Evolutionary conservation across 2,888 invertebrate genomes (phyloP).

Genomic region (Aethes cnicana): DNA sequence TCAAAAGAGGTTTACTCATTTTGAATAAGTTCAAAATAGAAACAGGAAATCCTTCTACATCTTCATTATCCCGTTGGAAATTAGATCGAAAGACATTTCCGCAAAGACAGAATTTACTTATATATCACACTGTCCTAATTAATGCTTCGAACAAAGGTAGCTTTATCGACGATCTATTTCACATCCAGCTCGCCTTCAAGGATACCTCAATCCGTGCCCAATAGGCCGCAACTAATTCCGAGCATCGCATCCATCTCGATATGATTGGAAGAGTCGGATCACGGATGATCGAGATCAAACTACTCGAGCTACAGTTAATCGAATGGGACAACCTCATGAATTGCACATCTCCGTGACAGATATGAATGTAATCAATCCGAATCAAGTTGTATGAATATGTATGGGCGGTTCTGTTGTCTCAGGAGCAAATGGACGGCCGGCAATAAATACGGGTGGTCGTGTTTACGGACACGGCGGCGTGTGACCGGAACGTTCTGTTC

Average conservation of each 20-base stretch:
- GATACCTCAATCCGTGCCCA: slow-evolving; percentile 26
- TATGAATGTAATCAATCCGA: slow-evolving; percentile 29
- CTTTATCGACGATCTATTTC: slow-evolving; percentile 22
- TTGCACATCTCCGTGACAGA: slow-evolving; percentile 28
- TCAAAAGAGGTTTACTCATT: too few relatives aligned
- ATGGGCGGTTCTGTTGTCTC: slow-evolving; percentile 26
- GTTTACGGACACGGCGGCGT: slow-evolving; percentile 16
- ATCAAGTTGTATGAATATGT: slow-evolving; percentile 28
- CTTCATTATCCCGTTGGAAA: too few relatives aligned
- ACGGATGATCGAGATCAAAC: slow-evolving; percentile 27
- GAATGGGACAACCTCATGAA: slow-evolving; percentile 28
- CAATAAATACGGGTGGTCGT: slow-evolving; percentile 19
- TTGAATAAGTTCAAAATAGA: too few relatives aligned
- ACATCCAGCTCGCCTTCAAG: slow-evolving; percentile 22
- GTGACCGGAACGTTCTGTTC: slow-evolving; percentile 1
- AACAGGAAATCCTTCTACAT: too few relatives aligned
- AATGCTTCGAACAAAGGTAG: slow-evolving; percentile 20
- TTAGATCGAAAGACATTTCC: too few relatives aligned
- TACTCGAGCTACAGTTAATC: slow-evolving; percentile 28
- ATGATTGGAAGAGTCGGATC: slow-evolving; percentile 26
- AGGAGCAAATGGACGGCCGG: slow-evolving; percentile 17
- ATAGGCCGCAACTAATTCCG: slow-evolving; percentile 24
- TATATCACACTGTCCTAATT: slow-evolving; percentile 4
- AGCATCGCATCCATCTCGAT: slow-evolving; percentile 22
- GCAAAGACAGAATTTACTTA: too few relatives aligned